phyloP scores from a whole-genome alignment of 2,888 invertebrate species.

The Onthophagus sagittarius region DNA sequence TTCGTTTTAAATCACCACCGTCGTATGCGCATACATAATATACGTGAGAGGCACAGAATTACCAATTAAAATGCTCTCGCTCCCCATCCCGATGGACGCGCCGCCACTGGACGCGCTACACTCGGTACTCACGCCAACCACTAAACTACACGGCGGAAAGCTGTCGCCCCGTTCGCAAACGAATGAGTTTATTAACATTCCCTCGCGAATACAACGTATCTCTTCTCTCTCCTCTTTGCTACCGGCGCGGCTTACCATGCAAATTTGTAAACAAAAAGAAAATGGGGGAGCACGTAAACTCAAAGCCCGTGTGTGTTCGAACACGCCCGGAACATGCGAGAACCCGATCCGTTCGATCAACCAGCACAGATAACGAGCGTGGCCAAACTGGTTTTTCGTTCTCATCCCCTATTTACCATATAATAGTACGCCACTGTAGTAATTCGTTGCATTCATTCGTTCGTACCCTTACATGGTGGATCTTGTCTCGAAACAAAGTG shows the following conservation, averaged over 20 bases:
- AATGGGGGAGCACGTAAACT: slow-evolving; percentile 17
- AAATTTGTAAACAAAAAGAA: slow-evolving; percentile 5
- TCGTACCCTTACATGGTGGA: slow-evolving; percentile 9
- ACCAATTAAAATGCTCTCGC: background rate
- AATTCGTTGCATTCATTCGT: slow-evolving; percentile 6
- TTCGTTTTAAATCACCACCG: background rate
- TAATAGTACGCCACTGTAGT: slow-evolving; percentile 25
- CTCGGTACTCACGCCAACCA: background rate
- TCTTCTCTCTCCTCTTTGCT: background rate
- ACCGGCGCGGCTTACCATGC: slow-evolving; percentile 1
- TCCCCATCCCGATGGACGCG: background rate
- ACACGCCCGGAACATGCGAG: slow-evolving; percentile 26
- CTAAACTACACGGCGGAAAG: background rate
- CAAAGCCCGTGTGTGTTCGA: slow-evolving; percentile 25
- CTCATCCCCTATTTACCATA: slow-evolving; percentile 25
- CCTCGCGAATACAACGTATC: slow-evolving; percentile 1
- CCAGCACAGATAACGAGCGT: slow-evolving; percentile 20
- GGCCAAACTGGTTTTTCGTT: slow-evolving; percentile 20
- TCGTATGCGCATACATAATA: background rate
- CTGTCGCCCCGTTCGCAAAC: background rate
- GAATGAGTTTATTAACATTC: slow-evolving; percentile 19
- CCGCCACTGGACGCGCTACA: background rate
- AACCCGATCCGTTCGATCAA: background rate
- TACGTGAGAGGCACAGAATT: background rate
- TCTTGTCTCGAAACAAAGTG: background rate